phyloP scores from a whole-genome alignment of 2,797 vertebrate species.

The Propithecus perrieri region DNA sequence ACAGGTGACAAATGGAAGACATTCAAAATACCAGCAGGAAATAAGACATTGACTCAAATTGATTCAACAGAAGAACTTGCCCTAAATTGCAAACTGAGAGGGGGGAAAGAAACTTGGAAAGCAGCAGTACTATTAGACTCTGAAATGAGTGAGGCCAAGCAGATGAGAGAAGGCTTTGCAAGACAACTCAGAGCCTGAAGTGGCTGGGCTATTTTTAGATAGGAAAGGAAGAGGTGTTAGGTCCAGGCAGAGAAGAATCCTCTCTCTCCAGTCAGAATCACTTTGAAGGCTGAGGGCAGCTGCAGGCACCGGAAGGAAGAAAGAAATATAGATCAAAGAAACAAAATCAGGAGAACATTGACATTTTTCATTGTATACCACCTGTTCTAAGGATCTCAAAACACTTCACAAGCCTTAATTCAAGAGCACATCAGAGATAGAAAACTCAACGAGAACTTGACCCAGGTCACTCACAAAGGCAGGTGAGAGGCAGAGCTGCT shows the following conservation, averaged over 20 bases:
- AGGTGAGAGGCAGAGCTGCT: not conserved
- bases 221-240: conserved; percentile 40
- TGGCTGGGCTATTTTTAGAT: conserved; percentile 52
- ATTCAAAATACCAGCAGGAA: conserved; percentile 48
- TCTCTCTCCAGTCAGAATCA: not conserved
- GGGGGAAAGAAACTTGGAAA: not conserved
- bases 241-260: not conserved
- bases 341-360: not conserved
- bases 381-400: conserved; percentile 39
- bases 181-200: not conserved
- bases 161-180: not conserved
- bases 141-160: not conserved
- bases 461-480: not conserved
- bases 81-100: not conserved
- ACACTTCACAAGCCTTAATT: conserved; percentile 2
- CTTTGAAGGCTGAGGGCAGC: conserved; percentile 52
- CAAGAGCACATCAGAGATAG: not conserved
- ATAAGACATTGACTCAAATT: conserved; percentile 24
- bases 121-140: not conserved
- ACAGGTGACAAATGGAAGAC: not conserved
- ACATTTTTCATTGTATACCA: not conserved
- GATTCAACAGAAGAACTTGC: not conserved
- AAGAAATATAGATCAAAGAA: conserved; percentile 48
- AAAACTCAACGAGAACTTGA: not conserved
- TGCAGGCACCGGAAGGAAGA: conserved; percentile 19